Base-by-base conservation (phyloP, 53 echinoderm and acorn worm species). In the Echinarachnius parma region DNA sequence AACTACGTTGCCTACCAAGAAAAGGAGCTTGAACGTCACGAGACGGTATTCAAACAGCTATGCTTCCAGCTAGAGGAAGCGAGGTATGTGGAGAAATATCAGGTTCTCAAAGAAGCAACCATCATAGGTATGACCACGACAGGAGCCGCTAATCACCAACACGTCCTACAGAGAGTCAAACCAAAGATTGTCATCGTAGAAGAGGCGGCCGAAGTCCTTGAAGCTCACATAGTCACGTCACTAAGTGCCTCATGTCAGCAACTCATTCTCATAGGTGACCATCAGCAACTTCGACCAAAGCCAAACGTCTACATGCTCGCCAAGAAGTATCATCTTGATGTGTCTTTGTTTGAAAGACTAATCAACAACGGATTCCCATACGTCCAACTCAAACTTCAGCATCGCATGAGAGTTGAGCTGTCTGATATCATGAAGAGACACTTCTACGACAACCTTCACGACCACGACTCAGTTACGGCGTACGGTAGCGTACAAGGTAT, bases 131-230 rank as follows among this genome's bases (percentile, higher is more conserved):
- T 93, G 80, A 93, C 93, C 33, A 93, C 93, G 39, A 93, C 89
- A 11, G 83, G 89, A 46, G 93, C 93, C n/a, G 89, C 93, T n/a
- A 93, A 58, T 21, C 19, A 74, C 53, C 86, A 72, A 5, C 48
- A 53, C 11, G 35, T 89, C 9, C 48, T 93, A 21, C 79, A 89
- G 62, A 49, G 55, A 26, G 37, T 93, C 10, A 37, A 57, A 34
- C 89, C 89, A 34, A 46, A 28, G 25, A 89, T 89, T 48, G 86
- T 93, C 2, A 63, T 93, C 1, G 86, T 93, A 2, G 93, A 93
- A 53, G 93, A 93, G 60, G 93, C 93, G 23, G 93, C 93, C 16
- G 93, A 93, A 66, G 86, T 93, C 33, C 57, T 93, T 15, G 93
- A 93, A 44, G 79, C 93, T 33, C 93, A 93, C 67, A 85, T 93